Evolutionary conservation across 2,888 invertebrate species (phyloP), one percentile per base, ranked within the genome.

Genomic region (Thecocarcelia acutangulata): DNA sequence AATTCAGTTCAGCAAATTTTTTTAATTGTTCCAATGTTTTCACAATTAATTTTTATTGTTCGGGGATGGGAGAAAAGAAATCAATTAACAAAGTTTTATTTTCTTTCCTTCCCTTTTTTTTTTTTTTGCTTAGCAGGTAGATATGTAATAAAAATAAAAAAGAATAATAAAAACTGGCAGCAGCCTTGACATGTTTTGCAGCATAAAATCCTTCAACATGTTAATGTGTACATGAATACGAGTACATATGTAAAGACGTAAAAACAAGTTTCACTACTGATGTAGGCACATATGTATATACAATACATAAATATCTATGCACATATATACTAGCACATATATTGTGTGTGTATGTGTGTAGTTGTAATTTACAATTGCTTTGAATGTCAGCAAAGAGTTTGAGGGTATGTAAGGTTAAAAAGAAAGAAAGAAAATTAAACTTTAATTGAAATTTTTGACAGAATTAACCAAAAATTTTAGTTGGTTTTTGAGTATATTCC

Each of bases 151-250:
- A 33, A 33, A 9, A 33, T 6, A 33, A 33, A 33, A 33, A 33
- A 8, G 8, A 9, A 5, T 8, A 74, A 56, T 11, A 61, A 28
- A 44, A 24, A 3, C 3, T 24, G 5, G 19, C 69, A 58, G 63
- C 81, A 58, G 63, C 81, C 81, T 77, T 82, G 81, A 82, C 77
- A 82, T 54, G n/a, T 52, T 74, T 73, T 72, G 37, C 48, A 70
- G 9, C 70, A 78, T 78, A 78, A 78, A 64, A 64, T 42, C 64
- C 77, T 70, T 64, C 69, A 77, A 63, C 54, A 70, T 61, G 13
- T 21, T 28, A 19, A n/a, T 46, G 17, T 54, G 33, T 37, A 19
- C 3, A 8, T n/a, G 4, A 8, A 2, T 8, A 58, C 5, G 19
- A 24, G 1, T 19, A 58, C 0, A 12, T 58, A 13, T n/a, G n/a